Evolutionary conservation across 2,888 invertebrate species (phyloP).

Genomic region (Sphaerophoria taeniata): DNA sequence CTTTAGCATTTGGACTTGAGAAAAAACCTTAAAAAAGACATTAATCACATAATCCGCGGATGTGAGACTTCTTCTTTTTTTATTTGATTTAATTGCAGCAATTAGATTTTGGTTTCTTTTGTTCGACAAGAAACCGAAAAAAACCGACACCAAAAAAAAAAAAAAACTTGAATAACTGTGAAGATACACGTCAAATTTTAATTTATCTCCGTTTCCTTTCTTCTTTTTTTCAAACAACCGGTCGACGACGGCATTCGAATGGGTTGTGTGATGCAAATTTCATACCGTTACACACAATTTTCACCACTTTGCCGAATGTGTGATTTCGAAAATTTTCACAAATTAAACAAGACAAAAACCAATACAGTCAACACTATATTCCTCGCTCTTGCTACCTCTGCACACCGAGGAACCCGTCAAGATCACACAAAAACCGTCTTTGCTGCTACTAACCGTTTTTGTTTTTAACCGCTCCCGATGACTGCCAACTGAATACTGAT

Average conservation of each 20-base stretch:
- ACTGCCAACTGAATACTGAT: slow-evolving; percentile 73
- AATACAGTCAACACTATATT: slow-evolving; percentile 6
- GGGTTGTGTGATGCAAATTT: slow-evolving; percentile 31
- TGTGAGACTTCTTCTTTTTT: slow-evolving; percentile 49
- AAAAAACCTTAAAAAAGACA: slow-evolving; percentile 14
- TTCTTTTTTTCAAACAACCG: slow-evolving; percentile 45
- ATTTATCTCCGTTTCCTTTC: slow-evolving; percentile 22
- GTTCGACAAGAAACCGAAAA: background rate
- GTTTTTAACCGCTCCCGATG: slow-evolving; percentile 64
- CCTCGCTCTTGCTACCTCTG: slow-evolving; percentile 7
- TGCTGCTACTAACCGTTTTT: slow-evolving; percentile 43
- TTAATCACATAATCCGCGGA: slow-evolving; percentile 64
- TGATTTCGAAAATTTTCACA: slow-evolving; percentile 30
- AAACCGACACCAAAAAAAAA: background rate
- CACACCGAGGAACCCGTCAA: slow-evolving; percentile 22
- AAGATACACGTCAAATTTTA: slow-evolving; percentile 51
- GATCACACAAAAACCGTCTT: background rate
- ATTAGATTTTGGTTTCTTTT: slow-evolving; percentile 53
- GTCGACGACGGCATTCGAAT: background rate
- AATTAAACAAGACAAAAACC: background rate
- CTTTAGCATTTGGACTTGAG: slow-evolving; percentile 44
- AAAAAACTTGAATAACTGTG: slow-evolving; percentile 4
- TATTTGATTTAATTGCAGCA: slow-evolving; percentile 55
- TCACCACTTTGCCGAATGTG: slow-evolving; percentile 14
- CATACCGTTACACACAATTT: slow-evolving; percentile 50